Conservation (phyloP, 2,797 vertebrate genomes). For the Pyrocephalus nanus region DNA sequence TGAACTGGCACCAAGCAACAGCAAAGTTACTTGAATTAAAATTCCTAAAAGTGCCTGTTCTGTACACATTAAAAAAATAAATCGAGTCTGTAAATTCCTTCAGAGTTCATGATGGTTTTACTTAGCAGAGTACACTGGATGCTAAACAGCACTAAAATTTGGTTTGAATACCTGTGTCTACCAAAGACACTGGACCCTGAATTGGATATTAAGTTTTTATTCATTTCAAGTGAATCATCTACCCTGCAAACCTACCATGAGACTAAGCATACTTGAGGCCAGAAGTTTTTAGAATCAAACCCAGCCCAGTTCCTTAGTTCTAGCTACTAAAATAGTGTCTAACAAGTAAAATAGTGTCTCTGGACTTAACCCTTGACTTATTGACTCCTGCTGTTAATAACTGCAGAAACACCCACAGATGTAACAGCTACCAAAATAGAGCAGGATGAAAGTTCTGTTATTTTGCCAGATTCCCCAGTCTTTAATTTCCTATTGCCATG, state of each 20-base stretch:
- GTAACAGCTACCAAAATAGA: not conserved
- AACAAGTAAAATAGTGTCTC: not conserved
- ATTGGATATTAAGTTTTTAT: not conserved
- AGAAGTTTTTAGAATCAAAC: not conserved
- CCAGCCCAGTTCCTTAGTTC: not conserved
- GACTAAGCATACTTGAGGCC: not conserved
- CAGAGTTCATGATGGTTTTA: not conserved
- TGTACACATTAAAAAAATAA: not conserved
- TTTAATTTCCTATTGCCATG: not conserved
- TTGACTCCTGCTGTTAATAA: not conserved
- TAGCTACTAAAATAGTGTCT: not conserved
- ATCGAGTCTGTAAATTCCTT: not conserved
- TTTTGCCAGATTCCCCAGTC: not conserved
- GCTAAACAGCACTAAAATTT: not conserved
- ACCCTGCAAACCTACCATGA: not conserved
- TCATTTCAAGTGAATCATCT: not conserved
- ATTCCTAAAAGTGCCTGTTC: not conserved
- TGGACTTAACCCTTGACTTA: not conserved
- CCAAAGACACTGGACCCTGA: not conserved
- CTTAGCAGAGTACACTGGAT: not conserved
- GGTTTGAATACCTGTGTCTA: not conserved
- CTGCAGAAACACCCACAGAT: not conserved
- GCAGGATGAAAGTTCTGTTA: not conserved
- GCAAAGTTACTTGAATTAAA: not conserved
- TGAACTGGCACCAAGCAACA: not conserved